Percentiles rank a stretch among this genome's conserved stretches.
phyloP scores from a whole-genome alignment of 2,113 vertebrate species.

The Neolamprologus kungweensis region DNA sequence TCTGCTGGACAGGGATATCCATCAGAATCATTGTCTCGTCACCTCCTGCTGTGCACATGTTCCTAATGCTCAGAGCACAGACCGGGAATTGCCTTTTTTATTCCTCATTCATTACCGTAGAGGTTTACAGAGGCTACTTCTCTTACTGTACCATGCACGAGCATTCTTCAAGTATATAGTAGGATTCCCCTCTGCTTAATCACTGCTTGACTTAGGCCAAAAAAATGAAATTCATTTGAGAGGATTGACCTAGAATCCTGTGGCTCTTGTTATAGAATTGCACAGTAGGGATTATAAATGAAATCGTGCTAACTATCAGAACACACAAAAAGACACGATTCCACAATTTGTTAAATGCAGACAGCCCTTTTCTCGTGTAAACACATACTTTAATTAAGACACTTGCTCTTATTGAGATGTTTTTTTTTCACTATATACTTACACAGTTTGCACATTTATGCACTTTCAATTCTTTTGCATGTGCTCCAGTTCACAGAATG shows the following conservation, averaged over 20 bases:
- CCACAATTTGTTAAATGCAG: background rate
- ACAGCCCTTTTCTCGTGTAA: background rate
- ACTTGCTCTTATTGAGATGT: background rate
- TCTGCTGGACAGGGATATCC: constrained; percentile 29
- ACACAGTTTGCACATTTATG: background rate
- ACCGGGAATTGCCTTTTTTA: background rate
- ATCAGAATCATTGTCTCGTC: constrained; percentile 28
- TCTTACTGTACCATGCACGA: background rate
- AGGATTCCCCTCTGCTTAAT: constrained; percentile 29
- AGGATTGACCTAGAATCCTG: constrained; percentile 47
- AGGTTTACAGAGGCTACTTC: background rate
- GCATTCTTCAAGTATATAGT: background rate
- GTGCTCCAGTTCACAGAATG: background rate
- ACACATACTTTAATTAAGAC: background rate
- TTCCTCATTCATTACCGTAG: constrained; percentile 24
- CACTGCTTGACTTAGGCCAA: constrained; percentile 31
- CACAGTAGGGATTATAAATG: constrained; percentile 13
- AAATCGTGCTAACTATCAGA: background rate
- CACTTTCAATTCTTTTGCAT: background rate
- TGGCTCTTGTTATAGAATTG: constrained; percentile 12
- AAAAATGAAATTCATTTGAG: constrained; percentile 28
- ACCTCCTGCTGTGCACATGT: constrained; percentile 1
- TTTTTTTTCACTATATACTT: background rate
- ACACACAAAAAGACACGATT: background rate
- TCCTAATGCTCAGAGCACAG: constrained; percentile 15